Base-by-base conservation (phyloP, 2,797 vertebrate species). In the Huso huso region DNA sequence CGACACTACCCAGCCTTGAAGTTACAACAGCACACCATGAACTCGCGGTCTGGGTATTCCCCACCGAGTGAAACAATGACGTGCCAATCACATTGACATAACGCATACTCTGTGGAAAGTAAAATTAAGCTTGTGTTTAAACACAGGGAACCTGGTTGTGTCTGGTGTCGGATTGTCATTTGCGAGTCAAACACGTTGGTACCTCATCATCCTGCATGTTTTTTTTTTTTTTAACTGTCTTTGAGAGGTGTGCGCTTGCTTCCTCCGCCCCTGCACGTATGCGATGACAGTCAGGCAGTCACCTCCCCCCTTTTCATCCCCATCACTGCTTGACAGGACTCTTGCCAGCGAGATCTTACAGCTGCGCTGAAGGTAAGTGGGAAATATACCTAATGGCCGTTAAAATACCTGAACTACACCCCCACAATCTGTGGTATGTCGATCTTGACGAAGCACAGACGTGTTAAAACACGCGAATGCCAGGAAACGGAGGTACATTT, bases 311-410 rank as follows among this genome's bases (percentile, higher is more conserved):
- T 61, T 76, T 78, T 79, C 82, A 78, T 82, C 81, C 76, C 76
- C 80, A 80, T 81, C 79, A 81, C 73, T 78, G 9, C 76, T 72
- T 75, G 72, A 81, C 75, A 70, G 66, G 66, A 75, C 77, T 69
- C 76, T 76, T 72, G 77, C 76, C 64, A 68, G 58, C 76, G 68
- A 76, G 79, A 81, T 76, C 67, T 73, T 69, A 69, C 71, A 63
- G 63, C 69, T 66, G 69, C 67, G 69, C 59, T 69, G 55, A 71
- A 87, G 88, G 88, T 90, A 83, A 11, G 82, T 77, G 51, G 2
- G 61, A 74, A 67, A 48, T 2, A 59, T 49, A 18, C 68, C 8
- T 6, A 63, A 6, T 7, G 55, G 9, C 48, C 59, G 15, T n/a
- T 59, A 12, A 13, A 66, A 6, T 57, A 6, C n/a, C 12, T 37